Base-by-base conservation (phyloP, 2,888 invertebrate genomes). In the Periphyllus acericola region DNA sequence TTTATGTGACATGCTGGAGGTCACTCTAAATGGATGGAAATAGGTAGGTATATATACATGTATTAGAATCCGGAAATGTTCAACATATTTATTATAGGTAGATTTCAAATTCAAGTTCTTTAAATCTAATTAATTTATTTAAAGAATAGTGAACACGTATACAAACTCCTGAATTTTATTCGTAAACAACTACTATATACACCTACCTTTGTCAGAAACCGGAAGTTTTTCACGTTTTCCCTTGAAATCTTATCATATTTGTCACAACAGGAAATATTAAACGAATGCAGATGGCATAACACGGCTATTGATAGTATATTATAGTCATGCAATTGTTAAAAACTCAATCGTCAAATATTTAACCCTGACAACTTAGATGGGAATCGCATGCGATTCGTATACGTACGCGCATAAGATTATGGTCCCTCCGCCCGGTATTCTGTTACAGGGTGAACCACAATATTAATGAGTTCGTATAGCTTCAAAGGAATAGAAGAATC, bases 201-300 rank as follows among this genome's bases (percentile, higher is more conserved):
- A 68, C 29, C n/a, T 79, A 60, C n/a, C 32, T 34, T 66, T 8
- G 66, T 14, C 40, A 19, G 40, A n/a, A 36, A 14, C 36, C n/a
- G 80, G 66, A 66, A 80, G 36, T 29, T 80, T 68, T 29, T 1
- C 40, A 25, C 46, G 46, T 46, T 66, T 80, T 71, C 25, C 82
- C 82, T 82, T 82, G 82, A 82, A 82, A 82, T 71, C 82, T 82
- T 71, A 82, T 82, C 82, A 46, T 82, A 82, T 82, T 82, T 82
- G 68, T 46, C 8, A 46, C 46, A 82, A 82, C 82, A 82, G 82
- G 82, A 82, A 82, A 71, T 82, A 82, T 52, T 32, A 71, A 82
- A 82, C 46, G 32, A 46, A 21, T 71, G n/a, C n/a, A 52, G 68
- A 82, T 36, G 66, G 19, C 34, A 82, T n/a, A 25, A 46, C 14